Evolutionary conservation across 2,888 invertebrate species (phyloP).

Genomic region (Entomobrya multifasciata): DNA sequence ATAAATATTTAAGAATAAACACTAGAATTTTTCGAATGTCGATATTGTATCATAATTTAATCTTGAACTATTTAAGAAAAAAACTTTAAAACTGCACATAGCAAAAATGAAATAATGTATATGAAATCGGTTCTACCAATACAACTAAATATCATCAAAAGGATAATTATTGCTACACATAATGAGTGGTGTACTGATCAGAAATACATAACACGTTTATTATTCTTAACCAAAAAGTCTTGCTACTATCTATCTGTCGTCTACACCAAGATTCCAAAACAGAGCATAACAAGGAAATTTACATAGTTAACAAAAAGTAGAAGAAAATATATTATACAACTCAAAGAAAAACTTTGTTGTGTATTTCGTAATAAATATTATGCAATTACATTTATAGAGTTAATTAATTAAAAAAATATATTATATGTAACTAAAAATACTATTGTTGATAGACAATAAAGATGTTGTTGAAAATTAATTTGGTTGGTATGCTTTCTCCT

Average conservation of each 20-base stretch:
- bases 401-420: slow-evolving; percentile 3
- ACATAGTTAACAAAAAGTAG: background rate
- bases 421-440: slow-evolving; percentile 22
- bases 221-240: background rate
- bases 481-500: too few species aligned
- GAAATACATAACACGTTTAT: background rate
- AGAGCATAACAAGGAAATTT: background rate
- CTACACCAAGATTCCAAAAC: slow-evolving; percentile 3
- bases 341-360: slow-evolving; percentile 37
- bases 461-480: slow-evolving; percentile 62
- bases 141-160: background rate
- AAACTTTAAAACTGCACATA: background rate
- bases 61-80: background rate
- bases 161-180: background rate
- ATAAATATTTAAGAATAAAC: background rate
- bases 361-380: slow-evolving; percentile 6
- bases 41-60: background rate
- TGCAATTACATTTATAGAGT: background rate
- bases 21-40: background rate
- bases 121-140: background rate
- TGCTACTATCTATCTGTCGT: background rate
- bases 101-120: background rate
- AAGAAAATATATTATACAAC: slow-evolving; percentile 21
- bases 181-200: background rate
- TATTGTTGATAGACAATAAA: slow-evolving; percentile 70